A percentile compares a stretch with the other conserved stretches of the same genome.
These are phyloP conservation scores for Eretmochelys imbricata DNA, from an alignment of 2,113 vertebrate species.

Conservation along the genomic window DNA sequence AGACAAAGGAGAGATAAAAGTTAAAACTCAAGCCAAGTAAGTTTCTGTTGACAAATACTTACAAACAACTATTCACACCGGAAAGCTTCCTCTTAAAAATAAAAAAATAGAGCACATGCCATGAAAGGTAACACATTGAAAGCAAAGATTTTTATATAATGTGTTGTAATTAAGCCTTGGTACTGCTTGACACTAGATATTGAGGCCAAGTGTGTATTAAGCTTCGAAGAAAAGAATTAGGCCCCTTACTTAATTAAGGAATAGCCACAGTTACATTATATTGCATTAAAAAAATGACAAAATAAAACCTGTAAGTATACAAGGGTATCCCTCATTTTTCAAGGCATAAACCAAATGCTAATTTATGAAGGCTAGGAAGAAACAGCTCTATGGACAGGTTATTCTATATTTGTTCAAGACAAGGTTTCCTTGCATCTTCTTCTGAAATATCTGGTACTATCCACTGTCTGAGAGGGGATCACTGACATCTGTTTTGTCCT, in stretches of 20 bases:
- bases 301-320: not conserved
- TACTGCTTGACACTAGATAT: not conserved
- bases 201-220: not conserved
- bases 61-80: not conserved
- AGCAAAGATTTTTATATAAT: not conserved
- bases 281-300: not conserved
- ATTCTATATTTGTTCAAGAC: not conserved
- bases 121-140: not conserved
- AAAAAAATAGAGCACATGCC: not conserved
- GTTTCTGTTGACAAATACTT: not conserved
- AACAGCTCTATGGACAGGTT: not conserved
- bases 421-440: not conserved
- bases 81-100: not conserved
- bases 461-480: fast-evolving
- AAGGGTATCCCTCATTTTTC: not conserved
- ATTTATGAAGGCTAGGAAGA: not conserved
- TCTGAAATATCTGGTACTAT: not conserved
- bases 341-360: not conserved
- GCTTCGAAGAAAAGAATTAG: not conserved
- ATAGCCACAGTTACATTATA: not conserved
- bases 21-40: not conserved
- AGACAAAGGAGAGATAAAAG: not conserved
- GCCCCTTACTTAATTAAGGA: not conserved
- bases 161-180: not conserved
- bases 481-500: not conserved